A percentile compares a stretch with the other conserved stretches of the same genome.
phyloP scores from a whole-genome alignment of 2,113 vertebrate species.

The Pristiophorus japonicus region DNA sequence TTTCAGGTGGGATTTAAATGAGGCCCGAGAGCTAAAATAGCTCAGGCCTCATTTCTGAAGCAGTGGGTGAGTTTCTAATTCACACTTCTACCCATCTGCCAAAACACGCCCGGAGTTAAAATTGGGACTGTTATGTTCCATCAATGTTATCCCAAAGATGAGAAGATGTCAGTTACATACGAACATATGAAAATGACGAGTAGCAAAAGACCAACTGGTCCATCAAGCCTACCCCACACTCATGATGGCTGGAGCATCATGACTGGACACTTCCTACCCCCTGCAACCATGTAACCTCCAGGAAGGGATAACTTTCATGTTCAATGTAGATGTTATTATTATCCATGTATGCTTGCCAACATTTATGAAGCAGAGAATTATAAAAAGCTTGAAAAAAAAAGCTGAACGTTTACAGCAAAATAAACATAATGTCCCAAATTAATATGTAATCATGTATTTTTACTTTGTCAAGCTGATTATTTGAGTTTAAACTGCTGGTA shows the following conservation, averaged over 20 bases:
- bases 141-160: neutral
- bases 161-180: neutral
- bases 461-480: neutral
- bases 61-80: neutral
- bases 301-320: neutral
- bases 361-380: constrained; percentile 5
- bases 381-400: neutral
- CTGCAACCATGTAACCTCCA: neutral
- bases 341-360: neutral
- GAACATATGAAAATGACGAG: neutral
- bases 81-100: too few relatives aligned
- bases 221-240: neutral
- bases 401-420: neutral
- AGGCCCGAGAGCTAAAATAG: neutral
- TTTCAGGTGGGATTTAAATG: neutral
- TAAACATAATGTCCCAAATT: neutral
- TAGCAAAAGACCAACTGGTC: too few relatives aligned
- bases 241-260: neutral
- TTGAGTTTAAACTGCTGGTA: neutral
- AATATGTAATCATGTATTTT: neutral
- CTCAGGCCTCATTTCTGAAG: neutral
- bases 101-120: too few relatives aligned
- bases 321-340: neutral
- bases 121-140: neutral
- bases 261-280: neutral